Percentiles rank a stretch among this genome's conserved stretches.
Conservation (phyloP, 2,113 vertebrate genomes). For the Salvelinus alpinus region DNA sequence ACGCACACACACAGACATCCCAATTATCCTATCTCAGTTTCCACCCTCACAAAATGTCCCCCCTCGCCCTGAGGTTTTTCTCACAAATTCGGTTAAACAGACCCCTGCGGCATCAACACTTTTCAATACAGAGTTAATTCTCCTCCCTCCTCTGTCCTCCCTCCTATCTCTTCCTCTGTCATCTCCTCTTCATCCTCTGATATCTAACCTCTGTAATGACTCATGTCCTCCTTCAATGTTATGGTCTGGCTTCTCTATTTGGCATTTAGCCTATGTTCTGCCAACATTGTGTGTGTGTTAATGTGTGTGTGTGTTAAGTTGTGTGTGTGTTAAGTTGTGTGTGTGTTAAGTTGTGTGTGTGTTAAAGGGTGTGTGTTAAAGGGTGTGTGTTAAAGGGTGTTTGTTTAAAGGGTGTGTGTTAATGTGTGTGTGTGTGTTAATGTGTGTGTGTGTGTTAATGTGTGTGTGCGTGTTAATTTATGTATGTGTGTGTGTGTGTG, state of each 20-base stretch:
- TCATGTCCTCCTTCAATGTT: too few relatives aligned
- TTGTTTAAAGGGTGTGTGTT: too few relatives aligned
- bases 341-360: neutral
- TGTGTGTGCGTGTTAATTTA: too few relatives aligned
- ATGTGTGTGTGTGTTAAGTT: neutral
- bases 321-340: neutral
- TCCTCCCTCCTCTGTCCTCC: neutral
- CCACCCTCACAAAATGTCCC: conserved; percentile 33
- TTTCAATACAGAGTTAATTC: conserved; percentile 25
- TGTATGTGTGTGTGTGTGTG: too few relatives aligned
- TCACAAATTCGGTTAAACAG: conserved; percentile 31
- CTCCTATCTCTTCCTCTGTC: neutral
- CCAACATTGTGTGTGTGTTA: neutral
- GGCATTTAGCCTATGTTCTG: neutral
- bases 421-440: too few relatives aligned
- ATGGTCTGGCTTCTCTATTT: too few relatives aligned
- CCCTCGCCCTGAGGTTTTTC: conserved; percentile 36
- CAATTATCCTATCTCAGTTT: conserved; percentile 31
- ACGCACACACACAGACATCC: neutral
- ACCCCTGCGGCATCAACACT: conserved; percentile 4
- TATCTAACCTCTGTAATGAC: neutral
- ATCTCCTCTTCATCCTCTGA: neutral
- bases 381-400: too few relatives aligned
- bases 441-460: neutral
- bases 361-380: too few relatives aligned